A percentile compares a stretch with the other conserved stretches of the same genome.
These are phyloP conservation scores for Gymnogyps californianus DNA, from an alignment of 2,113 vertebrate species.

Conservation along the genomic window DNA sequence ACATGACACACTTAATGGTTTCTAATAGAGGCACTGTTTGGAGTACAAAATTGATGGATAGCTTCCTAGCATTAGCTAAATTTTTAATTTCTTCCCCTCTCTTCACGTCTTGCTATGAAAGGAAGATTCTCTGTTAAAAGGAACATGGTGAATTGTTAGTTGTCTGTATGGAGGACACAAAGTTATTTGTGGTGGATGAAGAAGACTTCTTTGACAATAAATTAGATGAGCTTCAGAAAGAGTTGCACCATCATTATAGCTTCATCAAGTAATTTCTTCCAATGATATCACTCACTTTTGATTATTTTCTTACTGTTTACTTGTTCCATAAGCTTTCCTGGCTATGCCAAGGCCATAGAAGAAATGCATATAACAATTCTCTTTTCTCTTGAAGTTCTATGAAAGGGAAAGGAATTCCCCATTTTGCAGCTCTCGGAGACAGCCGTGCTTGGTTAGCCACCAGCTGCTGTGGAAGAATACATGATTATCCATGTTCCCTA, in stretches of 20 bases:
- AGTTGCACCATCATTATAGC: constrained; percentile 22
- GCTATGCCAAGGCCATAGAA: background rate
- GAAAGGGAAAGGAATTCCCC: background rate
- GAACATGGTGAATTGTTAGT: constrained; percentile 36
- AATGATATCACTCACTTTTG: background rate
- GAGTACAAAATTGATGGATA: background rate
- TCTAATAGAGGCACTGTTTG: background rate
- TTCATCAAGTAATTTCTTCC: constrained; percentile 63
- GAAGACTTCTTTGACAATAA: constrained; percentile 64
- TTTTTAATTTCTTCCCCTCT: background rate
- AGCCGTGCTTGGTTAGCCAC: background rate
- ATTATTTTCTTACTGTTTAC: background rate
- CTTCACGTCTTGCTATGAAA: background rate
- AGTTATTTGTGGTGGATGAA: constrained; percentile 69
- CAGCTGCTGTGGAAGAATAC: background rate
- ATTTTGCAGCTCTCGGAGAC: background rate
- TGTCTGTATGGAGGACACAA: constrained; percentile 70
- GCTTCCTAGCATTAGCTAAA: background rate
- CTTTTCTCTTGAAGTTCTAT: background rate
- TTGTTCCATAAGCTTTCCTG: background rate
- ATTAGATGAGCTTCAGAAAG: constrained; percentile 62
- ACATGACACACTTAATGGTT: background rate
- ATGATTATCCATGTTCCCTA: background rate
- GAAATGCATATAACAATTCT: background rate
- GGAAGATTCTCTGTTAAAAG: constrained; percentile 62